Evolutionary conservation across 1,140 invertebrate species (phyloP).

Genomic region (Babylonia areolata): DNA sequence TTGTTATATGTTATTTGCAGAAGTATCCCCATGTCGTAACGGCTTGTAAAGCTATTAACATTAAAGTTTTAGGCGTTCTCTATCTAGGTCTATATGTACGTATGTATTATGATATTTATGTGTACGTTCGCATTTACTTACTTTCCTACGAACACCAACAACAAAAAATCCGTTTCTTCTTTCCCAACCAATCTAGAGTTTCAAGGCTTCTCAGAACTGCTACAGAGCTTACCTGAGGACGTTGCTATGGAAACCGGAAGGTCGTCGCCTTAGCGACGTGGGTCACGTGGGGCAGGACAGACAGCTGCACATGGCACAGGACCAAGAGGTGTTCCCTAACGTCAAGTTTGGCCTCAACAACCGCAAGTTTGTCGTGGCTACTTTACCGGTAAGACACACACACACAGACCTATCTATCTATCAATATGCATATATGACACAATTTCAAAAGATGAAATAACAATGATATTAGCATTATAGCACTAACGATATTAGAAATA

Average conservation of each 20-base stretch:
- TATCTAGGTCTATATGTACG: no score
- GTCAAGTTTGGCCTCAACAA: constrained; percentile 48
- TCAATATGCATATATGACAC: background rate
- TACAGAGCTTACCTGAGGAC: constrained; percentile 34
- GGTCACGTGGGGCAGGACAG: constrained; percentile 21
- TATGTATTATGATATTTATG: no score
- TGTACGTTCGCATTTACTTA: no score
- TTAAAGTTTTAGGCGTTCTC: no score
- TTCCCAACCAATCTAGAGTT: background rate
- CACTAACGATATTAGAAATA: background rate
- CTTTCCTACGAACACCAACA: no score
- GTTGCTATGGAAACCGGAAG: constrained; percentile 36
- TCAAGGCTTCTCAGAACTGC: background rate
- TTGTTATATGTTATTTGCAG: no score
- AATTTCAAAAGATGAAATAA: no score
- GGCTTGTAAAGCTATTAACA: no score
- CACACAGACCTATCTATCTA: background rate
- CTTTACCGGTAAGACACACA: constrained; percentile 39
- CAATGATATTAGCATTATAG: background rate
- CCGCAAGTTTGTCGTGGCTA: constrained; percentile 38
- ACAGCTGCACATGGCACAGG: background rate
- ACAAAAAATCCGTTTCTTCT: background rate
- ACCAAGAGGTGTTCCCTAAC: constrained; percentile 47
- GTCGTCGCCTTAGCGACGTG: constrained; percentile 36
- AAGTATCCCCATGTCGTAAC: no score